Conservation (phyloP, 2,113 vertebrate species). For the Menura novaehollandiae region DNA sequence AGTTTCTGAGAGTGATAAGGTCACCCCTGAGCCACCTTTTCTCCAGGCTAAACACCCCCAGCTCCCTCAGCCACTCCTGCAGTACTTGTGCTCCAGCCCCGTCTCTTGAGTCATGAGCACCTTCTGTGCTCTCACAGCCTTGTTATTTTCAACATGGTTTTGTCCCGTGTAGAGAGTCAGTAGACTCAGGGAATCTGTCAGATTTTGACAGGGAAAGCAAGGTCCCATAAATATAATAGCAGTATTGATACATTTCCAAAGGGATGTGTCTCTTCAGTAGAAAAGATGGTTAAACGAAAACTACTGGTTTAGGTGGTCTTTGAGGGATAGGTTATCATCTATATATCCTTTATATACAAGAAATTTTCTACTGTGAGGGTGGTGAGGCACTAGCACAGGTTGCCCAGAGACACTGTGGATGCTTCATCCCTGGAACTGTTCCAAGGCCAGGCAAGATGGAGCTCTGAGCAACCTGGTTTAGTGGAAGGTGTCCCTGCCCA, state of each 20-base stretch:
- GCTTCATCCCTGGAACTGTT: not conserved
- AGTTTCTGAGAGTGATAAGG: not conserved
- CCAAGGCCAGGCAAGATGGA: not conserved
- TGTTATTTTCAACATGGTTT: accelerated
- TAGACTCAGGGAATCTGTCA: accelerated
- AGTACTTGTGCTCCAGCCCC: not conserved
- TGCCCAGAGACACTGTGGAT: not conserved
- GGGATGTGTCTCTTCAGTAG: not conserved
- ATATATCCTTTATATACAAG: not conserved
- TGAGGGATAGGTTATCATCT: not conserved
- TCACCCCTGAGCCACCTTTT: not conserved
- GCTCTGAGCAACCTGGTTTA: accelerated
- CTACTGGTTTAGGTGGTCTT: not conserved
- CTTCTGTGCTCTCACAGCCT: accelerated
- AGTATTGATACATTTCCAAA: accelerated
- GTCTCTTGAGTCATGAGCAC: accelerated
- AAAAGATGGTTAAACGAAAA: not conserved
- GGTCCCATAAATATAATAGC: accelerated
- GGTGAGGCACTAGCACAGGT: not conserved
- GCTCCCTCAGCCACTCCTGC: not conserved
- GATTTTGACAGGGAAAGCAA: not conserved
- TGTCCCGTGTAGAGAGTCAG: accelerated
- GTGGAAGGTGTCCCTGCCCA: not conserved
- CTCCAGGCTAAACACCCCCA: not conserved
- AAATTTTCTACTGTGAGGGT: not conserved